A percentile compares a stretch with the other conserved stretches of the same genome.
Evolutionary conservation across 1,140 invertebrate genomes (phyloP).

Genomic region (Apis dorsata): DNA sequence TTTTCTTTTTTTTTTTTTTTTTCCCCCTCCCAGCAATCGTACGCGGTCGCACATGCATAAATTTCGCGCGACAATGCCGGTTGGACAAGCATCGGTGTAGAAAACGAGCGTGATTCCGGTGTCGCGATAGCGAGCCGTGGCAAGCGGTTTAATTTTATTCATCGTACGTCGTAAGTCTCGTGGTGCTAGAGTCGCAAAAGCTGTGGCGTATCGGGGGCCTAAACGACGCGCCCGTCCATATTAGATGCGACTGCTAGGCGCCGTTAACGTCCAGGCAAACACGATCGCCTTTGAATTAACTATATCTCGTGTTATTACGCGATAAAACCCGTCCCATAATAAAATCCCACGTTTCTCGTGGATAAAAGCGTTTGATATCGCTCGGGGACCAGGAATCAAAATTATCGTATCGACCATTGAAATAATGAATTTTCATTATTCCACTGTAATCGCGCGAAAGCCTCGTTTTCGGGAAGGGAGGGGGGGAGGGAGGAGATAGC

Average conservation of each 20-base stretch:
- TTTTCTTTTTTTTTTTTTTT: background rate
- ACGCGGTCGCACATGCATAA: background rate
- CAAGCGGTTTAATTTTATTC: constrained; percentile 34
- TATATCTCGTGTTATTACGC: background rate
- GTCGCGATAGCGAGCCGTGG: background rate
- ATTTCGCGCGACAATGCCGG: background rate
- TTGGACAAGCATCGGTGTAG: background rate
- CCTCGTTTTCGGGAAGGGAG: too few relatives aligned
- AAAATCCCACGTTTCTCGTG: background rate
- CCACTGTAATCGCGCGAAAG: too few relatives aligned
- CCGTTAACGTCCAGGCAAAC: background rate
- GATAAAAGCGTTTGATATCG: too few relatives aligned
- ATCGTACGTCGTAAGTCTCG: background rate
- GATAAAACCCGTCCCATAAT: background rate
- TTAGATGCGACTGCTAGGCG: constrained; percentile 35
- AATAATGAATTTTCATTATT: too few relatives aligned
- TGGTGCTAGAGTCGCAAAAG: background rate
- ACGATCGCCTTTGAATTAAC: constrained; percentile 14
- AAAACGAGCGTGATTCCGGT: constrained; percentile 25
- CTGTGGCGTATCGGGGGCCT: background rate
- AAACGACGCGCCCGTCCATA: constrained; percentile 8
- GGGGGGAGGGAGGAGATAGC: too few relatives aligned
- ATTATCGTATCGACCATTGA: too few relatives aligned
- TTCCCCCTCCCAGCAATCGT: background rate
- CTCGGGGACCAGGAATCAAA: too few relatives aligned